Evolutionary conservation across 23 tunicate genomes (phyloP).

Genomic region (Styela clava): DNA sequence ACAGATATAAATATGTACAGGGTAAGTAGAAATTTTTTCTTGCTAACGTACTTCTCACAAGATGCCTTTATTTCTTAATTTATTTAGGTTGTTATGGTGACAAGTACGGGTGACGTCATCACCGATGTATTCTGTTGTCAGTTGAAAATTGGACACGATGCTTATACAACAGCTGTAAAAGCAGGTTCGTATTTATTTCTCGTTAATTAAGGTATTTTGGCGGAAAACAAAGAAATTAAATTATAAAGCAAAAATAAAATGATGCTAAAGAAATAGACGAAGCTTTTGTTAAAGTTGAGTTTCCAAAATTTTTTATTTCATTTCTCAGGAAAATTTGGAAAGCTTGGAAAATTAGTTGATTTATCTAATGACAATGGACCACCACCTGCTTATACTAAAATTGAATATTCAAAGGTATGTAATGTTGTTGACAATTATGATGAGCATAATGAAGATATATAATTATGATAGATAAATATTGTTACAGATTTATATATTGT

Average conservation of each 20-base stretch:
- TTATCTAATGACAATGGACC: constrained; percentile 62
- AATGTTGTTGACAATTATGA: not conserved
- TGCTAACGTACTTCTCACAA: too few species aligned
- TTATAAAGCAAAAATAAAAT: too few species aligned
- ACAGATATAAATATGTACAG: constrained; percentile 53
- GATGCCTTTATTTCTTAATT: too few species aligned
- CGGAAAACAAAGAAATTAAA: too few species aligned
- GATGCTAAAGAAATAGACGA: too few species aligned
- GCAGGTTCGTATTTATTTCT: constrained; percentile 52
- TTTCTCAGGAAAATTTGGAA: constrained; percentile 68
- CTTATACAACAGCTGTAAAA: constrained; percentile 72
- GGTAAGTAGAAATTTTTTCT: constrained; percentile 24
- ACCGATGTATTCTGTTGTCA: constrained; percentile 55
- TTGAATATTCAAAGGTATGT: constrained; percentile 61
- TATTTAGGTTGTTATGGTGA: constrained; percentile 57
- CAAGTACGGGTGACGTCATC: constrained; percentile 62
- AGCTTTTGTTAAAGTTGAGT: too few species aligned
- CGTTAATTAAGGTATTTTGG: too few species aligned
- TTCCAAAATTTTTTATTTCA: too few species aligned
- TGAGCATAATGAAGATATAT: not conserved
- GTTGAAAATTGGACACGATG: constrained; percentile 52
- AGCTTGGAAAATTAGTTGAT: constrained; percentile 77
- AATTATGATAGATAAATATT: not conserved
- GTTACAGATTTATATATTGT: not conserved
- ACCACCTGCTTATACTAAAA: constrained; percentile 52